These are phyloP conservation scores for Halocynthia roretzi DNA, from an alignment of 23 tunicate species.

Conservation along the genomic window DNA sequence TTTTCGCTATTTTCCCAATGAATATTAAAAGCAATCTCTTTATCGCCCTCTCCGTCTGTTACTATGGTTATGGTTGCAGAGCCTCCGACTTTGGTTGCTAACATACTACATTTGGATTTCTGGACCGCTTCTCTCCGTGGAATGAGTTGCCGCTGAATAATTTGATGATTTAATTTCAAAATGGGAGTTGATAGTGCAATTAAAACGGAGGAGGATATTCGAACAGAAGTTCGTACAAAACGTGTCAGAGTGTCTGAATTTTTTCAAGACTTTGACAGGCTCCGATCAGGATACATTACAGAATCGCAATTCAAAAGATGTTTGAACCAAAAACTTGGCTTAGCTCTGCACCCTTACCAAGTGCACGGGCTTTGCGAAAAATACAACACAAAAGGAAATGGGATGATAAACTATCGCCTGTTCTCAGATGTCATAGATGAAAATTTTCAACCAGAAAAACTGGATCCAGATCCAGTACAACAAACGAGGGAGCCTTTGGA, in stretches of 20 bases:
- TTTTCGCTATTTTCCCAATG: no score
- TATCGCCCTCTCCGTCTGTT: no score
- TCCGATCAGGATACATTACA: constrained; percentile 85
- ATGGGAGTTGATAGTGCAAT: constrained; percentile 35
- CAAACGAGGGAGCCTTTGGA: constrained; percentile 37
- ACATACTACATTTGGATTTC: no score
- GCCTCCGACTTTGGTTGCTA: no score
- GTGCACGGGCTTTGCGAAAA: constrained; percentile 42
- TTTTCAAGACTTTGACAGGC: constrained; percentile 89
- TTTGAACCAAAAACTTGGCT: constrained; percentile 61
- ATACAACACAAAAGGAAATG: constrained; percentile 49
- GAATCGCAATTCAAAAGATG: constrained; percentile 79
- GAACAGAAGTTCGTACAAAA: constrained; percentile 57
- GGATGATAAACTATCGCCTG: constrained; percentile 63
- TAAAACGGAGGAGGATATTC: constrained; percentile 64
- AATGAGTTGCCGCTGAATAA: no score
- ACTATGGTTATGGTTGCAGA: no score
- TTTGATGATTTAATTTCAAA: background rate
- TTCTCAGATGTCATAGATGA: constrained; percentile 74
- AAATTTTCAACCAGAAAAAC: constrained; percentile 53
- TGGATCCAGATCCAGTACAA: constrained; percentile 40
- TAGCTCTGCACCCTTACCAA: constrained; percentile 31
- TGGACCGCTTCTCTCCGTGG: no score
- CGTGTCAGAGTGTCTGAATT: constrained; percentile 84
- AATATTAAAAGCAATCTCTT: no score